Evolutionary conservation across 2,888 invertebrate genomes (phyloP).

Genomic region (Micoletzkya japonica): DNA sequence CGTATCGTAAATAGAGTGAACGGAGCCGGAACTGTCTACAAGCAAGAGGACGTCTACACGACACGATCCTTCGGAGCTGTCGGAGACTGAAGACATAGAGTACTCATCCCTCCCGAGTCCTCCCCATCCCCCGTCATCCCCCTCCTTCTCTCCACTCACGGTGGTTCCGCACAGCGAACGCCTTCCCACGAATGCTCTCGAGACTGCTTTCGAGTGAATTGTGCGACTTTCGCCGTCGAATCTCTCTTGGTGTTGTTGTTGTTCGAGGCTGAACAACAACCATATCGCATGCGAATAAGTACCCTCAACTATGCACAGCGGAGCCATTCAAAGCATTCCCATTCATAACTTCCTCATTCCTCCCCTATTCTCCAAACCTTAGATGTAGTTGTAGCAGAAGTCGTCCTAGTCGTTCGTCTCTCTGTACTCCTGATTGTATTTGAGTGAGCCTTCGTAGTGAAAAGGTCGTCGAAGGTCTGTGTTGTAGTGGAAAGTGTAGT

Average conservation of each 20-base stretch:
- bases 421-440: background rate
- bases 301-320: too few relatives aligned
- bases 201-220: too few relatives aligned
- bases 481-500: constrained; percentile 5
- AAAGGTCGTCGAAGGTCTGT: constrained; percentile 22
- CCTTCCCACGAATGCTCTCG: too few relatives aligned
- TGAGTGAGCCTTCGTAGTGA: constrained; percentile 20
- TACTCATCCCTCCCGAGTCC: background rate
- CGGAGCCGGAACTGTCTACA: constrained; percentile 60
- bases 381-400: constrained; percentile 26
- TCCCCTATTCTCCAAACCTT: too few relatives aligned
- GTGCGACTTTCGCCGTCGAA: too few relatives aligned
- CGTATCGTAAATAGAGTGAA: constrained; percentile 52
- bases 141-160: background rate
- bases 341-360: too few relatives aligned
- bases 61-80: constrained; percentile 32
- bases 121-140: background rate
- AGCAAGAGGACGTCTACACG: constrained; percentile 57
- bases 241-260: background rate
- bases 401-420: constrained; percentile 15
- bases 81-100: background rate
- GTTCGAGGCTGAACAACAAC: too few relatives aligned
- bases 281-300: too few relatives aligned
- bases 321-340: too few relatives aligned
- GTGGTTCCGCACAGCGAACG: constrained; percentile 2